These are phyloP conservation scores for Drosophila nikananu DNA, from an alignment of 1,140 invertebrate species.

Conservation along the genomic window DNA sequence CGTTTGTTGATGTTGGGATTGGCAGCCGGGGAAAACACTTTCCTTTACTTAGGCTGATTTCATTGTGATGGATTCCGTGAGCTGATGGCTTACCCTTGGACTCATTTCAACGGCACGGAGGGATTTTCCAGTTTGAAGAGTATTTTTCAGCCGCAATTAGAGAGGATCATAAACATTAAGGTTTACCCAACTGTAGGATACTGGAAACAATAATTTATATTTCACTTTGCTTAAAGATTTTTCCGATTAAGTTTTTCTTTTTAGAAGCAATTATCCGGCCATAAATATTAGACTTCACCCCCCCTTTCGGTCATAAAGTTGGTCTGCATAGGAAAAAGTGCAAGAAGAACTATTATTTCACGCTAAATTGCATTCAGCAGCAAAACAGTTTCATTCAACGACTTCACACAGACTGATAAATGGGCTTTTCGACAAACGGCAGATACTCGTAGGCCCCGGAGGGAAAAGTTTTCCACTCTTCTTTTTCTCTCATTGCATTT, in stretches of 20 bases:
- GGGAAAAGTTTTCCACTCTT: conserved; percentile 24
- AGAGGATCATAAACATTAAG: background rate
- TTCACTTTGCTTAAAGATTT: background rate
- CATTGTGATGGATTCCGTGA: conserved; percentile 76
- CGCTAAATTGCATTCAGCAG: conserved; percentile 68
- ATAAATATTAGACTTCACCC: conserved; percentile 22
- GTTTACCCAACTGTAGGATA: background rate
- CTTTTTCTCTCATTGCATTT: conserved; percentile 15
- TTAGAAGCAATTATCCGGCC: conserved; percentile 22
- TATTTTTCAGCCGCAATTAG: conserved; percentile 18
- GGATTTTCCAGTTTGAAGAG: conserved; percentile 18
- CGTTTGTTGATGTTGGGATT: background rate
- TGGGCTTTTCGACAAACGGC: conserved; percentile 39
- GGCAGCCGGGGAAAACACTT: conserved; percentile 55
- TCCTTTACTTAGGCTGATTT: conserved; percentile 69
- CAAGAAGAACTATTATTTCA: conserved; percentile 54
- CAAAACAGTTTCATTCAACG: conserved; percentile 67
- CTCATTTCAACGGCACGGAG: background rate
- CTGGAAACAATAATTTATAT: too few species aligned
- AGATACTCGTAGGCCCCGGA: conserved; percentile 17
- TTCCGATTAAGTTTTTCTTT: background rate
- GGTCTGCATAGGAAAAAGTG: conserved; percentile 20
- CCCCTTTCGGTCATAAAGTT: conserved; percentile 23
- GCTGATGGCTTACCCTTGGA: conserved; percentile 20
- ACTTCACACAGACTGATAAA: conserved; percentile 73